Evolutionary conservation across 2,113 vertebrate species (phyloP).

Genomic region (Melanerpes formicivorus): DNA sequence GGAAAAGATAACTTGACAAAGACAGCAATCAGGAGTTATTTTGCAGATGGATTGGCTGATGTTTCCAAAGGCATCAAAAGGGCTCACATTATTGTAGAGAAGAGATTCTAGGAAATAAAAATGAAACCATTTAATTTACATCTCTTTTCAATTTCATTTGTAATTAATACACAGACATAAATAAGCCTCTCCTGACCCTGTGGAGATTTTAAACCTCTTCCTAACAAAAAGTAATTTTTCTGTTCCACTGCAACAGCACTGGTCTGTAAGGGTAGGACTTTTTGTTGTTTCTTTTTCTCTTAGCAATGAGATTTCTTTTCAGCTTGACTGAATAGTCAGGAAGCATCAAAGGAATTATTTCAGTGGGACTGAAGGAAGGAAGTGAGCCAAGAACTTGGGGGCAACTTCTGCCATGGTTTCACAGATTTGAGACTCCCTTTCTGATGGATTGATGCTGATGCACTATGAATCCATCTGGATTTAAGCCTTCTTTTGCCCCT

Average conservation of each 20-base stretch:
- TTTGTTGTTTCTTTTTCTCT: not conserved
- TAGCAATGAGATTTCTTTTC: not conserved
- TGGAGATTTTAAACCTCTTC: not conserved
- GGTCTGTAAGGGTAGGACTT: not conserved
- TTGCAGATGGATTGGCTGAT: not conserved
- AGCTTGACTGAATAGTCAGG: not conserved
- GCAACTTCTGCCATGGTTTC: not conserved
- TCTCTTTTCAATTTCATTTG: not conserved
- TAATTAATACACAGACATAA: not conserved
- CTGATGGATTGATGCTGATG: not conserved
- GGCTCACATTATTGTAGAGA: not conserved
- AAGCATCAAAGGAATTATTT: not conserved
- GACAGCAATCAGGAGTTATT: conserved; percentile 2
- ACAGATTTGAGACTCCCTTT: not conserved
- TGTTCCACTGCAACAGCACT: not conserved
- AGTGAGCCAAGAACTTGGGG: not conserved
- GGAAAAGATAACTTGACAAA: conserved; percentile 16
- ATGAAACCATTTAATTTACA: not conserved
- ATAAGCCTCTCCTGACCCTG: not conserved
- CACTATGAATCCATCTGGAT: not conserved
- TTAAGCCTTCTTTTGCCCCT: not conserved
- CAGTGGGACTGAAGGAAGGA: not conserved
- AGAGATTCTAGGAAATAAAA: conserved; percentile 13
- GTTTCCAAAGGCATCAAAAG: not conserved
- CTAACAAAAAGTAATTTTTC: not conserved